A percentile compares a stretch with the other conserved stretches of the same genome.
These are phyloP conservation scores for Cladopsammia gracilis DNA, from an alignment of 64 coral and sea anemone species.

Conservation along the genomic window DNA sequence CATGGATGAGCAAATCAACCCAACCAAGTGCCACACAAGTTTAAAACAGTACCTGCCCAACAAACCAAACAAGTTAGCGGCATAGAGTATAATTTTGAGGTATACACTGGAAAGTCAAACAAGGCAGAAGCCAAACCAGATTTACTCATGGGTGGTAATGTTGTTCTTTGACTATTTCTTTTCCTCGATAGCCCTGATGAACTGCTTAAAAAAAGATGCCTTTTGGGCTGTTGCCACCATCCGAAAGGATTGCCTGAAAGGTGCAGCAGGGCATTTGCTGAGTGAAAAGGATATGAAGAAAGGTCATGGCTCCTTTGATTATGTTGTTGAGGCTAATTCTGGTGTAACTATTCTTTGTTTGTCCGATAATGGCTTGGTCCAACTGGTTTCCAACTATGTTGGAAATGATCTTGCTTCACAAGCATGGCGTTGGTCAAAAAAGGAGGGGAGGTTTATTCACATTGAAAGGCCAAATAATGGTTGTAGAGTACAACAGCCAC, in stretches of 20 bases:
- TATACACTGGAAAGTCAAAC: slow-evolving; percentile 14
- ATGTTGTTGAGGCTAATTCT: slow-evolving; percentile 28
- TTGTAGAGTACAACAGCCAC: slow-evolving; percentile 19
- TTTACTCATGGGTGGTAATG: slow-evolving; percentile 15
- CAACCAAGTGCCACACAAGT: slow-evolving; percentile 5
- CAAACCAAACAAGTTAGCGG: not conserved
- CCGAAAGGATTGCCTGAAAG: slow-evolving; percentile 1
- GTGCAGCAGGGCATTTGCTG: slow-evolving; percentile 7
- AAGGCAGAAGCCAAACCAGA: not conserved
- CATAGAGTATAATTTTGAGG: slow-evolving; percentile 12
- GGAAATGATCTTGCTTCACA: not conserved
- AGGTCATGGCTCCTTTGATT: slow-evolving; percentile 30
- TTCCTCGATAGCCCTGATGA: not conserved
- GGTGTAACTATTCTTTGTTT: not conserved
- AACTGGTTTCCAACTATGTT: slow-evolving; percentile 39
- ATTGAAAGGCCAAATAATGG: slow-evolving; percentile 1
- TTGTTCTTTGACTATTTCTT: slow-evolving; percentile 23
- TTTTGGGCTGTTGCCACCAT: slow-evolving; percentile 37
- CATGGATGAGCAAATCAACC: slow-evolving; percentile 45
- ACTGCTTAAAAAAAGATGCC: slow-evolving; percentile 10
- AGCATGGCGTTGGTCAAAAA: not conserved
- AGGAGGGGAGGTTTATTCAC: slow-evolving; percentile 11
- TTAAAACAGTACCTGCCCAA: slow-evolving; percentile 42
- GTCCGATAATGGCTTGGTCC: slow-evolving; percentile 32
- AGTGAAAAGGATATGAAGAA: slow-evolving; percentile 21